Conservation (phyloP, 2,113 vertebrate genomes). For the Trichechus manatus region DNA sequence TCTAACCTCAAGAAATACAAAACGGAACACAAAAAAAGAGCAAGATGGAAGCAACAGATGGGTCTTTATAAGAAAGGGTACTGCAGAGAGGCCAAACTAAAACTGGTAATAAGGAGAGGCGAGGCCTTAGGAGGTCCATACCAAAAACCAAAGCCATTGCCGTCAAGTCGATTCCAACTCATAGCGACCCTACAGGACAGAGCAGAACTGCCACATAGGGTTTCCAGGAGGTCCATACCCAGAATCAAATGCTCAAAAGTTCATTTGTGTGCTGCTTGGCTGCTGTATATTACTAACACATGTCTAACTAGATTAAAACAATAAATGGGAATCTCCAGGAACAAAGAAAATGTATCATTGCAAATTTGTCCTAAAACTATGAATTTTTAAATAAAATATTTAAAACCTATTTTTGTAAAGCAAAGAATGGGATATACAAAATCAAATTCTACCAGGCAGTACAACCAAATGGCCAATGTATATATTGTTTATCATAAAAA, state of each 20-base stretch:
- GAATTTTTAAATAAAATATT: slow-evolving; percentile 56
- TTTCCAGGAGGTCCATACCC: not conserved
- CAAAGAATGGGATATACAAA: not conserved
- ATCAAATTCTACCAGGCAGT: slow-evolving; percentile 7
- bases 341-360: not conserved
- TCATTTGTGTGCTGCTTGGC: not conserved
- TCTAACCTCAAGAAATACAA: not conserved
- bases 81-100: not conserved
- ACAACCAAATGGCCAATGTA: slow-evolving; percentile 5
- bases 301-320: not conserved
- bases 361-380: slow-evolving; percentile 37
- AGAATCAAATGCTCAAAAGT: not conserved
- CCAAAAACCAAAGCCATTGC: not conserved
- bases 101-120: not conserved
- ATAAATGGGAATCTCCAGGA: not conserved
- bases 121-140: not conserved
- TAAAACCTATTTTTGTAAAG: slow-evolving; percentile 52
- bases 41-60: not conserved
- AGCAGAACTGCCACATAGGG: no score
- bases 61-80: not conserved
- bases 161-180: no score
- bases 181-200: no score
- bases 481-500: slow-evolving; percentile 50
- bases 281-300: not conserved
- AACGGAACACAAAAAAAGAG: not conserved